These are phyloP conservation scores for Portunus trituberculatus DNA, from an alignment of 1,140 invertebrate genomes.

Conservation along the genomic window DNA sequence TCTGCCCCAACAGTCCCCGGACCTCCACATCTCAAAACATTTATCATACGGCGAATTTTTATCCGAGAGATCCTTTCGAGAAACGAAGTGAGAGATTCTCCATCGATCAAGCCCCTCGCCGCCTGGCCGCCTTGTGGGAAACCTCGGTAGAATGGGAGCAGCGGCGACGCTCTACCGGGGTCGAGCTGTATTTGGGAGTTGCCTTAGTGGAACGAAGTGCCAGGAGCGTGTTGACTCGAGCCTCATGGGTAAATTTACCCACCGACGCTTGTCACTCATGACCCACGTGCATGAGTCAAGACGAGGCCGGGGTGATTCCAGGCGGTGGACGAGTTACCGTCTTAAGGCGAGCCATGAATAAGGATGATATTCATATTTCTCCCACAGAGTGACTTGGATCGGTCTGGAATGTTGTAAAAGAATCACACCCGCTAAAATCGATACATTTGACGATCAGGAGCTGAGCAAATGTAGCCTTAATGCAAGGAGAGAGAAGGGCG, in stretches of 20 bases:
- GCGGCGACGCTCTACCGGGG: slow-evolving; percentile 54
- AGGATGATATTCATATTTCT: slow-evolving; percentile 18
- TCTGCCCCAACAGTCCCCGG: neutral
- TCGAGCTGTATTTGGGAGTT: slow-evolving; percentile 68
- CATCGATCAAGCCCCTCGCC: slow-evolving; percentile 44
- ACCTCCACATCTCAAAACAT: slow-evolving; percentile 36
- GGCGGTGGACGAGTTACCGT: slow-evolving; percentile 27
- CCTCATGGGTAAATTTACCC: slow-evolving; percentile 74
- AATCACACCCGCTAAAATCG: slow-evolving; percentile 69
- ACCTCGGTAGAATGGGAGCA: slow-evolving; percentile 48
- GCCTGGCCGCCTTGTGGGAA: slow-evolving; percentile 41
- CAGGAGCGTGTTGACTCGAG: slow-evolving; percentile 74
- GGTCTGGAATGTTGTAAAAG: slow-evolving; percentile 33
- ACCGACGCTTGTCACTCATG: slow-evolving; percentile 75
- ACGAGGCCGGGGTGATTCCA: slow-evolving; percentile 23
- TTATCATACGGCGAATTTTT: slow-evolving; percentile 49
- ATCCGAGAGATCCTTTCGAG: slow-evolving; percentile 14
- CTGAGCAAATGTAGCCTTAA: neutral
- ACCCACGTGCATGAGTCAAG: slow-evolving; percentile 74
- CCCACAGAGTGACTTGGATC: slow-evolving; percentile 38
- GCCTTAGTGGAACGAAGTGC: slow-evolving; percentile 74
- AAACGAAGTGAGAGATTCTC: slow-evolving; percentile 43
- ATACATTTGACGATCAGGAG: slow-evolving; percentile 65
- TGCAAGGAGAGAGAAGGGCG: neutral
- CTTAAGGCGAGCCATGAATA: slow-evolving; percentile 8